Evolutionary conservation across 2,797 vertebrate genomes (phyloP), one percentile per base, ranked within the genome.

Genomic region (Eutrigla gurnardus): DNA sequence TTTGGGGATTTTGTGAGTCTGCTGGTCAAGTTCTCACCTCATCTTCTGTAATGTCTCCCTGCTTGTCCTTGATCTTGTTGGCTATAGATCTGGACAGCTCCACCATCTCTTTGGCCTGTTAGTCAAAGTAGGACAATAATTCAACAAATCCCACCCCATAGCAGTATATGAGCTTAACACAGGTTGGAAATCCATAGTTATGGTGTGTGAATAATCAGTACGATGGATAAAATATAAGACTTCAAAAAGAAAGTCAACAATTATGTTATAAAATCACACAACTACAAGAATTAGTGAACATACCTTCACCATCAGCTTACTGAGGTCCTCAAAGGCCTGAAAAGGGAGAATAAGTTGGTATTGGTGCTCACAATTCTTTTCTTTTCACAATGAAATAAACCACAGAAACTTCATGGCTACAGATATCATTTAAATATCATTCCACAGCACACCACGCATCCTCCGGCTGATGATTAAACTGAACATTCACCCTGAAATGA

Each of bases 271-370:
- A 69, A 49, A 47, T 40, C 5, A 64, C 25, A 18, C 33, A 59
- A 46, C 1, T 17, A 9, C 1, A 69, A 6, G 12, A 25, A 77
- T 62, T 43, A 39, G 10, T 62, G 4, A 57, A 64, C 17, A 79
- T n/a, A 99, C 98, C 97, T 99, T 99, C 81, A 97, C 95, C 98
- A 99, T 99, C 50, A 99, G 94, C 82, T 99, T 97, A 93, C 96
- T 99, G 75, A 99, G 97, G 85, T 99, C 98, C 91, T 98, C 98
- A 94, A 99, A 99, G 55, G 98, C 98, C 98, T 99, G 92, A 80
- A 93, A 81, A 60, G 46, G 63, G 6, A 73, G 3, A 59, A 2
- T 35, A 62, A 80, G 78, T 52, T 4, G n/a, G 10, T 77, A 37
- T 66, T 64, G 35, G 14, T 43, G 35, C 52, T 61, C 8, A 71